phyloP scores from a whole-genome alignment of 2,797 vertebrate genomes.

The Balearica regulorum region DNA sequence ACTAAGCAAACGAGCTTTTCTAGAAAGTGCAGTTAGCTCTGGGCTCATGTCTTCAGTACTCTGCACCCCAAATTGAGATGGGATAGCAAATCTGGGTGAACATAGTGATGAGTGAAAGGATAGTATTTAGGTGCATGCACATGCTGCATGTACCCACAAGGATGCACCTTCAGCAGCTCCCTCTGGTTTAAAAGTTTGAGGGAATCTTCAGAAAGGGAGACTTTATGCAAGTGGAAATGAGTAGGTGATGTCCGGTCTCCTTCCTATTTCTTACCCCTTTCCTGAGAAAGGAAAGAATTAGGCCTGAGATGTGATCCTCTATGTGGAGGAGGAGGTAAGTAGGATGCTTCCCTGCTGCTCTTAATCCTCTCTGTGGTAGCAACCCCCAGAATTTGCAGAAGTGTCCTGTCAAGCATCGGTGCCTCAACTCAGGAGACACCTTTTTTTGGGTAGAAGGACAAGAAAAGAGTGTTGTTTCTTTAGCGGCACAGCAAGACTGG shows the following conservation, averaged over 20 bases:
- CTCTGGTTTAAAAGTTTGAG: neutral
- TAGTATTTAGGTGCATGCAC: fast-evolving
- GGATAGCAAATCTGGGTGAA: neutral
- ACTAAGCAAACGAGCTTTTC: neutral
- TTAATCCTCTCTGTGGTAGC: neutral
- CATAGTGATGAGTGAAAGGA: neutral
- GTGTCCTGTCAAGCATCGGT: neutral
- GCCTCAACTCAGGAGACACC: neutral
- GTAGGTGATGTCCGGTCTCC: neutral
- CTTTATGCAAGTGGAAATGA: neutral
- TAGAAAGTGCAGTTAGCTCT: neutral
- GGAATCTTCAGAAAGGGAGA: neutral
- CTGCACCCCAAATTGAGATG: neutral
- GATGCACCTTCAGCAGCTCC: neutral
- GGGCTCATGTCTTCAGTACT: neutral
- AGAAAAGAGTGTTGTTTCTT: neutral
- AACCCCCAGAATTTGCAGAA: neutral
- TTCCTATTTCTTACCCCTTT: neutral
- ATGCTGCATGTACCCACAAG: neutral
- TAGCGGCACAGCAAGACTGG: neutral
- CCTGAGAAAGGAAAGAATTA: neutral
- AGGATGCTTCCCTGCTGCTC: neutral
- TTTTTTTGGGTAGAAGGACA: neutral
- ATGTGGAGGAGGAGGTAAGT: neutral
- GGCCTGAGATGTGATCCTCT: neutral